These are phyloP conservation scores for Pipistrellus pipistrellus DNA, from an alignment of 2,797 vertebrate genomes.

Conservation along the genomic window DNA sequence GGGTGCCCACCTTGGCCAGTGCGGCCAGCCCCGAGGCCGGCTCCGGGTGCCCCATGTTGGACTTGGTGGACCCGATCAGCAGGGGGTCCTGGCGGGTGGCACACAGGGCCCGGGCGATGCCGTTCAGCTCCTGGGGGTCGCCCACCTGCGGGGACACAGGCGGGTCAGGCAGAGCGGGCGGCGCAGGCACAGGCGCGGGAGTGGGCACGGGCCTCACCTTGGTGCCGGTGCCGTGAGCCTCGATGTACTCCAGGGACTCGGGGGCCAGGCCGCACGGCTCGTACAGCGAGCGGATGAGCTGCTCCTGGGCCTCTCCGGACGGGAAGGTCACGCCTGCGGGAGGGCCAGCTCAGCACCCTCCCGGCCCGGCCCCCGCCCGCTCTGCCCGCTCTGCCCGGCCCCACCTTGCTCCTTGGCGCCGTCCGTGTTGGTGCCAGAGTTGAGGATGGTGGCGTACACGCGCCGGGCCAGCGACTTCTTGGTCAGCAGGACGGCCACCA, in stretches of 20 bases:
- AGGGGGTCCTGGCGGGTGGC: constrained; percentile 90
- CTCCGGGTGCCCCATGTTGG: constrained; percentile 99
- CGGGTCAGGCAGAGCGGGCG: not conserved
- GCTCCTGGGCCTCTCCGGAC: constrained; percentile 94
- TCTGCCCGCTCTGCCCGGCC: no score
- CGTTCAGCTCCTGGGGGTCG: constrained; percentile 96
- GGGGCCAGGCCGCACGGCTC: constrained; percentile 88
- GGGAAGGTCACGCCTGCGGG: constrained; percentile 96
- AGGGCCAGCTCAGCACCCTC: not conserved
- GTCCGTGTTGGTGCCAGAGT: constrained; percentile 96
- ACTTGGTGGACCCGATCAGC: constrained; percentile 97
- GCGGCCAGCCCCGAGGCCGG: constrained; percentile 96
- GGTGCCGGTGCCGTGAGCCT: constrained; percentile 98
- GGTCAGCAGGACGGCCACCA: constrained; percentile 92
- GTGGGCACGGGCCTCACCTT: constrained; percentile 89
- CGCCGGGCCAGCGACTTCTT: constrained; percentile 94
- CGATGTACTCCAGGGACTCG: constrained; percentile 95
- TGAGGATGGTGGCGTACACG: constrained; percentile 95
- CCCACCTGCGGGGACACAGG: constrained; percentile 91
- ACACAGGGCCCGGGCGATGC: constrained; percentile 93
- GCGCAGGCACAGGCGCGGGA: accelerated
- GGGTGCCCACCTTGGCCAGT: constrained; percentile 92
- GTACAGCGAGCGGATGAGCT: constrained; percentile 92
- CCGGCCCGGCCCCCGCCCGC: no score
- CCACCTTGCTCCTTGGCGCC: constrained; percentile 98